These are phyloP conservation scores for Sericinus montela DNA, from an alignment of 2,888 invertebrate genomes.

Conservation along the genomic window DNA sequence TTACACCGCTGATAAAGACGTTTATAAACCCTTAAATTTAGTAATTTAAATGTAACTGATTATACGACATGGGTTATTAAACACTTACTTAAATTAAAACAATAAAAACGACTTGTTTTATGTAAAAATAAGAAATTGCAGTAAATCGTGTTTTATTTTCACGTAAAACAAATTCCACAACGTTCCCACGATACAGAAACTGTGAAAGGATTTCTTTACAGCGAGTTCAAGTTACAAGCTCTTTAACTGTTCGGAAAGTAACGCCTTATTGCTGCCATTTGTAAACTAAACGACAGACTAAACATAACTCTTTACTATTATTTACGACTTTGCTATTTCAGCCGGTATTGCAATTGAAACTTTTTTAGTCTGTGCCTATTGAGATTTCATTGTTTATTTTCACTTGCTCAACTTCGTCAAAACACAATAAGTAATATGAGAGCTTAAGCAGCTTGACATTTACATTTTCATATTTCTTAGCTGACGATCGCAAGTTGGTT, in stretches of 20 bases:
- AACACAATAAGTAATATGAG: conserved; percentile 20
- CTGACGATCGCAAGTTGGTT: neutral
- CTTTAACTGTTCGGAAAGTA: conserved; percentile 15
- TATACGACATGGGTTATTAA: too few relatives aligned
- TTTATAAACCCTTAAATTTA: too few relatives aligned
- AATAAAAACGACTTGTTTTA: neutral
- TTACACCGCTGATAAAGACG: too few relatives aligned
- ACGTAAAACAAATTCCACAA: conserved; percentile 11
- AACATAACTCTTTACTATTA: conserved; percentile 1
- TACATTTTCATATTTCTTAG: conserved; percentile 6
- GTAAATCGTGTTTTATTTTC: conserved; percentile 12
- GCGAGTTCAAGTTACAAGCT: conserved; percentile 15
- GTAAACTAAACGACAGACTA: conserved; percentile 14
- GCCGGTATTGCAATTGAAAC: neutral
- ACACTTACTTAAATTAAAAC: too few relatives aligned
- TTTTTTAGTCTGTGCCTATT: conserved; percentile 5
- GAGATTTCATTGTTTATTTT: conserved; percentile 10
- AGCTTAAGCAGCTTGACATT: neutral
- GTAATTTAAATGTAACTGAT: too few relatives aligned
- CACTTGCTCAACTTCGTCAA: conserved; percentile 12
- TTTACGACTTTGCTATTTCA: neutral
- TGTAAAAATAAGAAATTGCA: neutral
- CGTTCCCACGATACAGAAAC: conserved; percentile 21
- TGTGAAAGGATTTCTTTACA: conserved; percentile 19
- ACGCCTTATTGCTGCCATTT: conserved; percentile 21